phyloP scores from a whole-genome alignment of 2,797 vertebrate genomes.

The Halcyon leucocephala region DNA sequence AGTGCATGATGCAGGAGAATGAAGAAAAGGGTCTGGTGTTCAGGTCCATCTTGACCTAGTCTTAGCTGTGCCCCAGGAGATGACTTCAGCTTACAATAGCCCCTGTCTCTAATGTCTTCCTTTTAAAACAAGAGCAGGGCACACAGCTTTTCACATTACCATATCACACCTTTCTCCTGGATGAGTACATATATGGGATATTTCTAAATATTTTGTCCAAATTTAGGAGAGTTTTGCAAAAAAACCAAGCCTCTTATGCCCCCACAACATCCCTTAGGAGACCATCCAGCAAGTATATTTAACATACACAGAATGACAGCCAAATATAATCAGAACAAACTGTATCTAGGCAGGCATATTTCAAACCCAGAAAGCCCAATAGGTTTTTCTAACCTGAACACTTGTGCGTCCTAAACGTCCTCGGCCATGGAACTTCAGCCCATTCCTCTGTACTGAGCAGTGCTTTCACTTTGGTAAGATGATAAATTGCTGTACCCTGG shows the following conservation, averaged over 20 bases:
- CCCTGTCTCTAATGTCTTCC: not conserved
- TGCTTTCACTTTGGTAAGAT: not conserved
- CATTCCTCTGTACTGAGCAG: not conserved
- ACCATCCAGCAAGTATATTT: not conserved
- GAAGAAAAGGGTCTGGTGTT: not conserved
- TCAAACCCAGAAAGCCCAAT: not conserved
- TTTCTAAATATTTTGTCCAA: not conserved
- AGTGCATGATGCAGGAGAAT: fast-evolving
- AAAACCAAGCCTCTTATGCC: not conserved
- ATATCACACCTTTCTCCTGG: not conserved
- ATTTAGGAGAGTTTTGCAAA: not conserved
- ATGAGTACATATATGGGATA: not conserved
- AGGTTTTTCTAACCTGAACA: not conserved
- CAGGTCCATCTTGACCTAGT: not conserved
- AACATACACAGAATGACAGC: fast-evolving
- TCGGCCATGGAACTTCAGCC: not conserved
- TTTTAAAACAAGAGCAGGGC: not conserved
- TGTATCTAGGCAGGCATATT: not conserved
- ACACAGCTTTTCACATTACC: not conserved
- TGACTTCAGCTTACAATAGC: not conserved
- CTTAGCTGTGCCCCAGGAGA: not conserved
- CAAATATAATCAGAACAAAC: not conserved
- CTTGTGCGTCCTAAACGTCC: not conserved
- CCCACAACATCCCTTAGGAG: not conserved
- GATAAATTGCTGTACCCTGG: not conserved